phyloP scores from a whole-genome alignment of 1,140 invertebrate genomes.

The Hestina assimilis region DNA sequence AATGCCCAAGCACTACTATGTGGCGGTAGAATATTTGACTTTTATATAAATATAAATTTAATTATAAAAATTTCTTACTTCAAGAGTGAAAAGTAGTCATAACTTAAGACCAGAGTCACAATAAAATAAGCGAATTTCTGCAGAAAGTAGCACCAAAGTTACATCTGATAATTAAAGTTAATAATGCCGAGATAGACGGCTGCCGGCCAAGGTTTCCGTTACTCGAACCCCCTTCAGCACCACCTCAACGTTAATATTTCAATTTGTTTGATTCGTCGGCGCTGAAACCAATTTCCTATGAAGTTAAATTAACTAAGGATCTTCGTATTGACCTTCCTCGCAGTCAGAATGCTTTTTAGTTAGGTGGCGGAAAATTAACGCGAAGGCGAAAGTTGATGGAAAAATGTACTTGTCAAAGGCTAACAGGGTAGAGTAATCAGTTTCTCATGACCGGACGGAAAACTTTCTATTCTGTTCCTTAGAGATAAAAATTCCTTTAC shows the following conservation, averaged over 20 bases:
- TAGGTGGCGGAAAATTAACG: conserved; percentile 11
- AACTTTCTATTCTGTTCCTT: not conserved
- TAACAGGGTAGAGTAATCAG: too few species aligned
- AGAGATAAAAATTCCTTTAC: too few species aligned
- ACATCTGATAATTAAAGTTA: conserved; percentile 16
- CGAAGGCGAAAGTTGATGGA: not conserved
- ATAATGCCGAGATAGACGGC: conserved; percentile 11
- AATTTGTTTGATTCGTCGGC: conserved; percentile 29
- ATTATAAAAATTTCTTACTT: too few species aligned
- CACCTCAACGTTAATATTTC: conserved; percentile 27
- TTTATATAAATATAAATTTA: too few species aligned
- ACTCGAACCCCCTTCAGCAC: not conserved
- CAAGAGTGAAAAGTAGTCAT: too few species aligned
- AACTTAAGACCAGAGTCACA: not conserved
- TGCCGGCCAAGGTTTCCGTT: conserved; percentile 13
- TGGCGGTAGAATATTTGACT: too few species aligned
- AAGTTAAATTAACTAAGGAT: conserved; percentile 32
- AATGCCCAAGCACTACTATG: too few species aligned
- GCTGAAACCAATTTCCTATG: conserved; percentile 34
- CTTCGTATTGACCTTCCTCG: conserved; percentile 27
- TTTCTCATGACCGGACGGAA: not conserved
- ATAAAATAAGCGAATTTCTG: not conserved
- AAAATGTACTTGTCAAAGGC: not conserved
- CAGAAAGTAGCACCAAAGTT: not conserved
- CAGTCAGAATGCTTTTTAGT: conserved; percentile 11